phyloP scores from a whole-genome alignment of 2,113 vertebrate genomes.

The Carlito syrichta region DNA sequence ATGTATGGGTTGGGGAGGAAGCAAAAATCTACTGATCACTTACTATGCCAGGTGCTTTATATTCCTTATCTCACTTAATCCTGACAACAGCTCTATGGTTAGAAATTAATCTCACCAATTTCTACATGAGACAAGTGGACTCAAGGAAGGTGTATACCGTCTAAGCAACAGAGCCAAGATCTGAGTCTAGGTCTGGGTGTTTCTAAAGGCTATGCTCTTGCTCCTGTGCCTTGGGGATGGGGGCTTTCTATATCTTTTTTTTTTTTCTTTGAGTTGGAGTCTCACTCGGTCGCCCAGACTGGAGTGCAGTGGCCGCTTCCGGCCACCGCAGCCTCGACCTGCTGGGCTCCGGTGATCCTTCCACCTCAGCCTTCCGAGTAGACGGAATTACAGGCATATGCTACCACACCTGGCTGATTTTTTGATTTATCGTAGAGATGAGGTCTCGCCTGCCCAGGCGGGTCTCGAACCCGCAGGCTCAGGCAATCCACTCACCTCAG shows the following conservation, averaged over 20 bases:
- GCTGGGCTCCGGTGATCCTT: too few relatives aligned
- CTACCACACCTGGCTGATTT: too few relatives aligned
- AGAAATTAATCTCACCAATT: neutral
- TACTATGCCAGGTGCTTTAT: neutral
- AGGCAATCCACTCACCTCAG: too few relatives aligned
- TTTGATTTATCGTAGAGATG: too few relatives aligned
- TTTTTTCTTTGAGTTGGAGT: too few relatives aligned
- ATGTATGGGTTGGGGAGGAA: neutral
- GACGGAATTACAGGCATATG: too few relatives aligned
- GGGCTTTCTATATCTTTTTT: neutral
- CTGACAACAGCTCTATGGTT: neutral
- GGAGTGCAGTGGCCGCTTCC: too few relatives aligned
- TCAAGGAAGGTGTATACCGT: neutral
- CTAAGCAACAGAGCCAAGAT: neutral
- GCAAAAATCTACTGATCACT: neutral
- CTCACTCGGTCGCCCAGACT: too few relatives aligned
- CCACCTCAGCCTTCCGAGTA: too few relatives aligned
- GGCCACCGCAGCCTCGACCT: too few relatives aligned
- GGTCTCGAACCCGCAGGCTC: too few relatives aligned
- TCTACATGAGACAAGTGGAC: neutral
- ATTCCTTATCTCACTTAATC: neutral
- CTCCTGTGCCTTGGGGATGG: neutral
- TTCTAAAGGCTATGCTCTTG: neutral
- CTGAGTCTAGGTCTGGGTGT: neutral
- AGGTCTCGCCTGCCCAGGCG: too few relatives aligned